Base-by-base conservation (phyloP, 1,140 invertebrate genomes). In the Oncopodura yosiiana region DNA sequence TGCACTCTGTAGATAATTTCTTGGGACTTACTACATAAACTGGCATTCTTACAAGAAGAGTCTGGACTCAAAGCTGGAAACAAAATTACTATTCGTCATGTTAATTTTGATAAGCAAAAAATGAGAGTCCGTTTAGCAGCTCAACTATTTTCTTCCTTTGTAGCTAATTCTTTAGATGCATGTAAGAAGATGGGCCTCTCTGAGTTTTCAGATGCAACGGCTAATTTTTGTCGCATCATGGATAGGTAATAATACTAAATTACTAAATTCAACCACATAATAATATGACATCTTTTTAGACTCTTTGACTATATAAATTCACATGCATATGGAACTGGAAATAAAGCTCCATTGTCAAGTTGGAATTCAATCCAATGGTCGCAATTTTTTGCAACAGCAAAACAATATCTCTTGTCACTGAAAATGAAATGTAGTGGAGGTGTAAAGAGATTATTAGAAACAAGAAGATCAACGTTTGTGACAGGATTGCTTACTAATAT, bases 271-370 rank as follows among this genome's bases (percentile, higher is more conserved):
- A 23, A 24, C 5, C 4, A 12, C 38, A 39, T 18, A 39, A 8
- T 39, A 39, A 39, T 24, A n/a, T 24, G 8, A 24, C 26, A 3
- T 21, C 8, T 8, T 38, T 24, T 4, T 37, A 49, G 51, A 19
- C 18, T 63, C 1, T 61, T 63, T 59, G 61, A 63, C 36, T 2
- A 54, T 9, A n/a, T 58, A 30, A 63, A 62, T 49, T 63, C 61
- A 11, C 23, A 16, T 26, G 16, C 54, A 23, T 18, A 18, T 32
- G 34, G 48, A 24, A 53, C 16, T 18, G 37, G 21, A 3, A 51
- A 24, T 21, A 63, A 63, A 59, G 39, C 49, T 12, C 59, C 61
- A n/a, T 21, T 63, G 12, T 29, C 42, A 9, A 37, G 16, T 3
- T 24, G 36, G 23, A 62, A 61, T 34, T 3, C 14, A 12, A 2